A percentile compares a stretch with the other conserved stretches of the same genome.
Evolutionary conservation across 2,113 vertebrate species (phyloP).

Genomic region (Calidris pugnax): DNA sequence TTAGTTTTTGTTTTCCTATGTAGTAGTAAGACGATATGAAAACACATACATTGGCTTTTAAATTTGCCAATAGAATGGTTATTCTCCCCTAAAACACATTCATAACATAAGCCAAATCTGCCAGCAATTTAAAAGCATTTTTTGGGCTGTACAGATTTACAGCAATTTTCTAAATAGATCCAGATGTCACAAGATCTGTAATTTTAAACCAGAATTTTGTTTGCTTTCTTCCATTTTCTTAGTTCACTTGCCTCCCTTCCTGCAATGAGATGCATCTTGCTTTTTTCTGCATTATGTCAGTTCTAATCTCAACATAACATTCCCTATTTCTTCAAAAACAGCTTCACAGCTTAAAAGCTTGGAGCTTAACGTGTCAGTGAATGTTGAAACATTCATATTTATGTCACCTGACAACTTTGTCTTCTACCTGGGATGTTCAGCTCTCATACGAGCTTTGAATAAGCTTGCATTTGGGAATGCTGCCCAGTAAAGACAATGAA

Average conservation of each 20-base stretch:
- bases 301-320: not conserved
- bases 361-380: not conserved
- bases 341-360: not conserved
- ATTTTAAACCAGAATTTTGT: not conserved
- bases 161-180: not conserved
- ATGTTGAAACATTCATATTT: not conserved
- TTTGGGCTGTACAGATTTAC: not conserved
- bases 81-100: not conserved
- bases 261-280: not conserved
- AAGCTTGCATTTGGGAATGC: not conserved
- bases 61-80: not conserved
- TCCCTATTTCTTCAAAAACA: not conserved
- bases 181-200: not conserved
- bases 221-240: not conserved
- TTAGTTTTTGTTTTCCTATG: not conserved
- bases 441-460: not conserved
- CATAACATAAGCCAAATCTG: not conserved
- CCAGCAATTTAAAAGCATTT: not conserved
- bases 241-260: not conserved
- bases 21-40: not conserved
- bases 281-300: not conserved
- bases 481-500: not conserved
- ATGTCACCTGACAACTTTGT: not conserved
- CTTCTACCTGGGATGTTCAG: not conserved
- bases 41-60: not conserved